Evolutionary conservation across 1,140 invertebrate species (phyloP).

Genomic region (Whitmania pigra): DNA sequence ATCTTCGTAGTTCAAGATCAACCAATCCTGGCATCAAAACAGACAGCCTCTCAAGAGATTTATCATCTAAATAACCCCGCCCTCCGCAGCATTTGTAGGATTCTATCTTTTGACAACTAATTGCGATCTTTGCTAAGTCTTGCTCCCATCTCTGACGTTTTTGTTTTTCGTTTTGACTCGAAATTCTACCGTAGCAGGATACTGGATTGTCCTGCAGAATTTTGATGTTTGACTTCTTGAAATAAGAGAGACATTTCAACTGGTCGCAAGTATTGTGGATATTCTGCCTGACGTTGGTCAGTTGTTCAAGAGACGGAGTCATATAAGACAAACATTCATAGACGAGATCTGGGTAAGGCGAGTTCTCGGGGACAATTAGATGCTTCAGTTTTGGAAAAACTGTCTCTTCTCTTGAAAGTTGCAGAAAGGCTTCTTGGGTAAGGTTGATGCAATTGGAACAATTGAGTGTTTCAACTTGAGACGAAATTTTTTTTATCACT

Average conservation of each 20-base stretch:
- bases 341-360: conserved; percentile 14
- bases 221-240: conserved; percentile 18
- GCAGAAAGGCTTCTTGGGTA: conserved; percentile 13
- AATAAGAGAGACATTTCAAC: conserved; percentile 13
- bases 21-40: conserved; percentile 12
- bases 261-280: conserved; percentile 12
- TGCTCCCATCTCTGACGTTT: conserved; percentile 7
- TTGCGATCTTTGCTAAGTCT: conserved; percentile 16
- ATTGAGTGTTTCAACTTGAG: conserved; percentile 8
- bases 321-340: conserved; percentile 12
- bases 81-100: conserved; percentile 16
- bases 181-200: conserved; percentile 7
- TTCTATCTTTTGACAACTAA: conserved; percentile 18
- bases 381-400: conserved; percentile 12
- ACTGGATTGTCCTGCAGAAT: conserved; percentile 17
- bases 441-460: conserved; percentile 17
- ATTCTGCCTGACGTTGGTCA: conserved; percentile 10
- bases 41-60: conserved; percentile 5
- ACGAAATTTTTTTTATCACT: not conserved
- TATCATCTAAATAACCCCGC: conserved; percentile 18
- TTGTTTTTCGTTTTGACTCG: conserved; percentile 9
- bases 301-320: conserved; percentile 12
- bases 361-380: conserved; percentile 6
- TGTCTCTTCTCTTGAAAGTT: conserved; percentile 11
- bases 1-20: conserved; percentile 11